Base-by-base conservation (phyloP, 2,113 vertebrate species). In the Panthera tigris region DNA sequence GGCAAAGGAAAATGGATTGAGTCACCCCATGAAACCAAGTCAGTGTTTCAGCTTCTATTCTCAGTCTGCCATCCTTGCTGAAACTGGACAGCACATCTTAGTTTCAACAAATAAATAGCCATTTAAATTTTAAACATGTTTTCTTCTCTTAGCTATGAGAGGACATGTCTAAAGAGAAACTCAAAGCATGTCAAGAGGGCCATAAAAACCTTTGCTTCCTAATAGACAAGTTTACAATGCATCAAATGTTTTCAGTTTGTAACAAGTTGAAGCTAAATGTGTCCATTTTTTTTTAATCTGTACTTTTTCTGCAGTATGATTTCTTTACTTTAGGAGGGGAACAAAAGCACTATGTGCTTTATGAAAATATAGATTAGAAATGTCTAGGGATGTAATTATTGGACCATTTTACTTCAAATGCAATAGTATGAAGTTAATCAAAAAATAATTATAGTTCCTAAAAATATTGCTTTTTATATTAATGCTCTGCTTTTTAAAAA, bases 401-500 rank as follows among this genome's bases (percentile, higher is more conserved):
- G 61, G 50, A 39, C 10, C 2, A 87, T 68, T 94, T 97, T 89
- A 16, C 89, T 89, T 89, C 81, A 96, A 93, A 81, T 96, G 48
- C 52, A 97, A 68, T 73, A 95, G 85, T 88, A 94, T 95, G 71
- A 45, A 79, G n/a, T 86, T 93, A 96, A 98, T 97, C 1, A 97
- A 95, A 97, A 97, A 66, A 89, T 95, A 97, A 83, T 93, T 94
- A 82, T 74, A 66, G 6, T 94, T 94, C 31, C 89, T 97, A 78
- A 96, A 81, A 98, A 89, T 45, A 90, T 96, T 96, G 66, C 18
- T 81, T 97, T 98, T 98, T 96, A 31, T 94, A 86, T 96, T 97
- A 94, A 21, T 76, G 29, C 14, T 21, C 7, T 81, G 19, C 7
- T 36, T 57, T 65, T 82, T 27, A 11, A 78, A 41, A 41, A 93